phyloP scores from a whole-genome alignment of 2,888 invertebrate genomes.

The Drosophila prolongata region DNA sequence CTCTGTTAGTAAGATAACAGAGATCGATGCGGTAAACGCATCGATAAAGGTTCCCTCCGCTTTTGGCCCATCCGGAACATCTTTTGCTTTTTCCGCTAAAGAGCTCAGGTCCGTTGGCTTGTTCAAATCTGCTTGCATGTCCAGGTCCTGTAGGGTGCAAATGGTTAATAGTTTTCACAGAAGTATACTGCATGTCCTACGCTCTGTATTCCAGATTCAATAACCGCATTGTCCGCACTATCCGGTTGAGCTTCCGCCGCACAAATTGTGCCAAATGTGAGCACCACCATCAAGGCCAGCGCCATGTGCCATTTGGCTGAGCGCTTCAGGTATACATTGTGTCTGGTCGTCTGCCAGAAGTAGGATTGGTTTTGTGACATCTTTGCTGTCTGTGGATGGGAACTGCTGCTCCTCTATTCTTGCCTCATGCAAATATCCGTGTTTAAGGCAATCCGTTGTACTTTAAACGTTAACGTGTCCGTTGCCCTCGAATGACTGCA shows the following conservation, averaged over 20 bases:
- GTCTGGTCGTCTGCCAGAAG: constrained; percentile 83
- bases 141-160: constrained; percentile 42
- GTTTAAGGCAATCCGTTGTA: constrained; percentile 9
- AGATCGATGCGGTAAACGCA: constrained; percentile 97
- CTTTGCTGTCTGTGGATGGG: constrained; percentile 45
- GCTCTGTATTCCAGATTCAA: constrained; percentile 63
- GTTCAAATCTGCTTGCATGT: constrained; percentile 34
- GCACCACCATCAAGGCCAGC: constrained; percentile 79
- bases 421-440: constrained; percentile 23
- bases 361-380: constrained; percentile 84
- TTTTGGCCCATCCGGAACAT: constrained; percentile 52
- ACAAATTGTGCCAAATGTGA: constrained; percentile 82
- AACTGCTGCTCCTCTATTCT: constrained; percentile 21
- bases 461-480: constrained; percentile 50
- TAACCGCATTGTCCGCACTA: constrained; percentile 63
- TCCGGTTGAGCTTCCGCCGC: constrained; percentile 77
- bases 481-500: constrained; percentile 53
- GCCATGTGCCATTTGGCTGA: constrained; percentile 82
- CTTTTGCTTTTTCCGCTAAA: constrained; percentile 46
- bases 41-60: constrained; percentile 92
- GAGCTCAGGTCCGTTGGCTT: constrained; percentile 42
- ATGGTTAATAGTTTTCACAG: neutral
- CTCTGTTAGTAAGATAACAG: constrained; percentile 98
- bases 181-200: constrained; percentile 57
- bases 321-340: constrained; percentile 83